Percentiles rank a stretch among this genome's conserved stretches.
phyloP scores from a whole-genome alignment of 2,113 vertebrate genomes.

The Pseudorhombus dupliciocellatus region DNA sequence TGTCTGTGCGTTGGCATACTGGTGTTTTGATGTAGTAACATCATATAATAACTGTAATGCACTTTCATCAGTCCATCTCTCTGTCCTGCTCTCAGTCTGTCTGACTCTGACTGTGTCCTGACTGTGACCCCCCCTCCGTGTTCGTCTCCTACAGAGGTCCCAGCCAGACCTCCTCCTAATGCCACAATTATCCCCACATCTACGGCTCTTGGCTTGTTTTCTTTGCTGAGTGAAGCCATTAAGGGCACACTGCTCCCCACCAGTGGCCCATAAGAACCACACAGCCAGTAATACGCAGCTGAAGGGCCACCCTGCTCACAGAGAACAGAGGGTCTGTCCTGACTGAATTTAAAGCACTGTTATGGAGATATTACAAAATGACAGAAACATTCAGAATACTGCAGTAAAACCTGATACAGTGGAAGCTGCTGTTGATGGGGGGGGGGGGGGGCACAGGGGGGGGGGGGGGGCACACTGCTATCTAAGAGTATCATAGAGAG shows the following conservation, averaged over 20 bases:
- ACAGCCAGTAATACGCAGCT: constrained; percentile 48
- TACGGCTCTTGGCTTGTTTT: constrained; percentile 51
- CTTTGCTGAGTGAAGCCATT: constrained; percentile 57
- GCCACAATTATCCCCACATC: constrained; percentile 56
- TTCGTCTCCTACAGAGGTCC: constrained; percentile 65
- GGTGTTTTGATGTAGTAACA: constrained; percentile 10
- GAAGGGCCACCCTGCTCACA: constrained; percentile 14
- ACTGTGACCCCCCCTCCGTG: constrained; percentile 23
- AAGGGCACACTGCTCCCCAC: constrained; percentile 46
- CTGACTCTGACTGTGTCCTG: not conserved
- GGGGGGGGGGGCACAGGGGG: too few species aligned
- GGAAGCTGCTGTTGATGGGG: too few species aligned
- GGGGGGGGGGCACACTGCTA: too few species aligned
- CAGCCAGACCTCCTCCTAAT: constrained; percentile 60
- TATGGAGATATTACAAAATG: not conserved
- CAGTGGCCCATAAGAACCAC: constrained; percentile 40
- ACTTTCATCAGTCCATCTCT: constrained; percentile 33
- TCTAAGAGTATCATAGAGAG: too few species aligned
- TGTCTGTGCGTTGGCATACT: not conserved
- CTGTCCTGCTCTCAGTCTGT: not conserved
- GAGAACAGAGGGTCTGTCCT: not conserved
- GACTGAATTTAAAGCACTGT: not conserved
- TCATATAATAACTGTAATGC: constrained; percentile 7
- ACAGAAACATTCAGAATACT: not conserved
- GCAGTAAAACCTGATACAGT: too few species aligned